phyloP scores from a whole-genome alignment of 2,797 vertebrate genomes.

The Cetoscarus ocellatus region DNA sequence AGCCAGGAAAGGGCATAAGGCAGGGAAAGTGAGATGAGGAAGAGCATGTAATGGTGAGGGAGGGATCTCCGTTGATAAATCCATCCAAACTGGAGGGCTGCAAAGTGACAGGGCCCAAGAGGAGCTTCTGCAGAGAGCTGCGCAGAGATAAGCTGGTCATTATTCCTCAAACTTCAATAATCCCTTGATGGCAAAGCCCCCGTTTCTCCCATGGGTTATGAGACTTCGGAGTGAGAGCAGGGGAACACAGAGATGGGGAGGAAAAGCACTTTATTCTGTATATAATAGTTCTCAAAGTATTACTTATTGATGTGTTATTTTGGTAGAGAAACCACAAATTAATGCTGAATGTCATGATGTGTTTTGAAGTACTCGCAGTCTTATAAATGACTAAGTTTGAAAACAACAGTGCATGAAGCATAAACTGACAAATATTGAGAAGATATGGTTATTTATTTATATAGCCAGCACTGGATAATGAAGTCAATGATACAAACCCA shows the following conservation, averaged over 20 bases:
- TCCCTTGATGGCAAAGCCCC: slow-evolving; percentile 62
- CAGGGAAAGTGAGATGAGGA: slow-evolving; percentile 61
- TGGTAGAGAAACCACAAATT: not conserved
- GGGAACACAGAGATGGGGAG: slow-evolving; percentile 9
- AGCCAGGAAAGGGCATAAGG: slow-evolving; percentile 60
- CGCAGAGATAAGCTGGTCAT: slow-evolving; percentile 75
- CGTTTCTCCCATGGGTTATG: slow-evolving; percentile 61
- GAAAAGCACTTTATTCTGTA: slow-evolving; percentile 14
- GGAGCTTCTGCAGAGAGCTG: slow-evolving; percentile 69
- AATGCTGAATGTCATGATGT: not conserved
- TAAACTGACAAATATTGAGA: no score
- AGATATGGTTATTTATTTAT: no score
- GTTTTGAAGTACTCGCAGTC: not conserved
- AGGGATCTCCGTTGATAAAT: slow-evolving; percentile 77
- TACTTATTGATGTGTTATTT: slow-evolving; percentile 12
- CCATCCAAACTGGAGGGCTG: slow-evolving; percentile 68
- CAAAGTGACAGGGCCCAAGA: slow-evolving; percentile 74
- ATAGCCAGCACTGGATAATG: no score
- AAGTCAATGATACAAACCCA: no score
- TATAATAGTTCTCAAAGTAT: slow-evolving; percentile 20
- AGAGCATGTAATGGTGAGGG: slow-evolving; percentile 70
- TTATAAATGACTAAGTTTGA: no score
- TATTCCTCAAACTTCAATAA: slow-evolving; percentile 80
- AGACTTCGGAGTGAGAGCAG: slow-evolving; percentile 42
- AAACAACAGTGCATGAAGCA: no score